A percentile compares a stretch with the other conserved stretches of the same genome.
Evolutionary conservation across 2,797 vertebrate species (phyloP).

Genomic region (Malurus splendens): DNA sequence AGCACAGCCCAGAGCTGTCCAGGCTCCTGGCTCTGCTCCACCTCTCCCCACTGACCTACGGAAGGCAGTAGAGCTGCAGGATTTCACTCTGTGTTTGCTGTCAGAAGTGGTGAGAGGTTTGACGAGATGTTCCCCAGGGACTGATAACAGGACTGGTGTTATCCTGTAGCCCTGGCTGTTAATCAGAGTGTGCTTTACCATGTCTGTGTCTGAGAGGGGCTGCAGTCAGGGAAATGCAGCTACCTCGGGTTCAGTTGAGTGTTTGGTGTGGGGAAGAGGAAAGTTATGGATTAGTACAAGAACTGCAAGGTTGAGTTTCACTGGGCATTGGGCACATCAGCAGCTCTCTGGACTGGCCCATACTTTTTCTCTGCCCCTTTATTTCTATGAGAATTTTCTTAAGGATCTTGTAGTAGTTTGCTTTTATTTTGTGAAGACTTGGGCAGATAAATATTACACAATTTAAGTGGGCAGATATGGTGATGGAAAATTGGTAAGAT

Average conservation of each 20-base stretch:
- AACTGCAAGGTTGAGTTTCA: not conserved
- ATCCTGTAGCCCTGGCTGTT: not conserved
- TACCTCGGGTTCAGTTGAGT: not conserved
- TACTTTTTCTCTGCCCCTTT: not conserved
- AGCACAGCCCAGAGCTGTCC: not conserved
- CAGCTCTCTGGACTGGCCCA: not conserved
- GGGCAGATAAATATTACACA: not conserved
- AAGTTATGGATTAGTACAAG: not conserved
- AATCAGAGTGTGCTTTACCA: not conserved
- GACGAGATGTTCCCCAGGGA: not conserved
- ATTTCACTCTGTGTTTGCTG: not conserved
- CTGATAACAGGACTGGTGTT: not conserved
- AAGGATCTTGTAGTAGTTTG: not conserved
- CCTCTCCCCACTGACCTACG: fast-evolving
- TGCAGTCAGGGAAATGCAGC: not conserved
- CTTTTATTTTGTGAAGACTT: not conserved
- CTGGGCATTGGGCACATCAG: not conserved
- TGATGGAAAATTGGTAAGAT: not conserved
- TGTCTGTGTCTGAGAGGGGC: not conserved
- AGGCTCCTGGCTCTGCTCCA: too few relatives aligned
- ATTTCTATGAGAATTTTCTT: not conserved
- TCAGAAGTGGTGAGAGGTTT: not conserved
- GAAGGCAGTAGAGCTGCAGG: not conserved
- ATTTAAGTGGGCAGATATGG: not conserved
- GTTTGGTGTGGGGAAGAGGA: not conserved